A percentile compares a stretch with the other conserved stretches of the same genome.
Evolutionary conservation across 2,113 vertebrate genomes (phyloP).

Genomic region (Callorhinus ursinus): DNA sequence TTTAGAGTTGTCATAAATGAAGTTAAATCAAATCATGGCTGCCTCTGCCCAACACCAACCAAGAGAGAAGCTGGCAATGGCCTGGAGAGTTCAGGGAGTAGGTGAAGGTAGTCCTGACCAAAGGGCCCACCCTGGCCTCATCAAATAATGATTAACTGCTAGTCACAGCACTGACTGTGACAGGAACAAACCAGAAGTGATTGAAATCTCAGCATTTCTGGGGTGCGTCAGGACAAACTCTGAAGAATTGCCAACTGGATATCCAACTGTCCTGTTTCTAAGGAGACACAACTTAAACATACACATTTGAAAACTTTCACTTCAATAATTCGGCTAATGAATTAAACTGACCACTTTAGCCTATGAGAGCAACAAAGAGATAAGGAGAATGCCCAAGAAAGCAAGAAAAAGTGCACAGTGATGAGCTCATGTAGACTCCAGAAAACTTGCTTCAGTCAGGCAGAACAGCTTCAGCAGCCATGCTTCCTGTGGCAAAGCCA

Average conservation of each 20-base stretch:
- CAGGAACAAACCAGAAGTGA: not conserved
- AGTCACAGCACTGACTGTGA: not conserved
- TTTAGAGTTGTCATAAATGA: not conserved
- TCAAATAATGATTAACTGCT: not conserved
- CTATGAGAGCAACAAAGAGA: not conserved
- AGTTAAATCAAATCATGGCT: not conserved
- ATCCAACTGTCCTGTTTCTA: not conserved
- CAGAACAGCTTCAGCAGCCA: not conserved
- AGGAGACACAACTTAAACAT: not conserved
- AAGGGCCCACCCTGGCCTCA: not conserved
- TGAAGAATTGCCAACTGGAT: not conserved
- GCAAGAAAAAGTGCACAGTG: not conserved
- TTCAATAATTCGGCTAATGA: slow-evolving; percentile 1
- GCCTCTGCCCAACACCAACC: not conserved
- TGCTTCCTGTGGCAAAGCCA: not conserved
- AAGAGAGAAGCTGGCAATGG: not conserved
- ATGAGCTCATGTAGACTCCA: not conserved
- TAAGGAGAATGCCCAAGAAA: not conserved
- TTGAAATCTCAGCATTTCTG: not conserved
- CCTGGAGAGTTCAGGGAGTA: not conserved
- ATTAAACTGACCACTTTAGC: slow-evolving; percentile 6
- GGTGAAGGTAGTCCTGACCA: not conserved
- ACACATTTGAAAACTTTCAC: not conserved
- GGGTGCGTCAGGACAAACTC: not conserved
- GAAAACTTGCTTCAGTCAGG: not conserved